phyloP scores from a whole-genome alignment of 2,113 vertebrate species.

The Apodemus sylvaticus region DNA sequence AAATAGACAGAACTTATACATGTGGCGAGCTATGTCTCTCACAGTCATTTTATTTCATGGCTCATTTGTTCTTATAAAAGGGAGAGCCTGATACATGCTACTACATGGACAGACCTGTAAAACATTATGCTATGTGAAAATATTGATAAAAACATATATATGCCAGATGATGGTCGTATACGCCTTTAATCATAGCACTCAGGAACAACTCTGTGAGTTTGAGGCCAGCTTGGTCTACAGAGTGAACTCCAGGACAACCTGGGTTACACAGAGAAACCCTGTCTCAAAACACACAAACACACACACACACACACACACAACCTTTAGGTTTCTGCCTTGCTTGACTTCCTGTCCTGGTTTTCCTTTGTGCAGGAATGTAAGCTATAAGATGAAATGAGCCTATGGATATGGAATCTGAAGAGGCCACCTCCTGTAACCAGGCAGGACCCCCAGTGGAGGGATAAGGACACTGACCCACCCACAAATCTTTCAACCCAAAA shows the following conservation, averaged over 20 bases:
- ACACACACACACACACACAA: no score
- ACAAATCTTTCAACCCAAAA: no score
- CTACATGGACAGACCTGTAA: neutral
- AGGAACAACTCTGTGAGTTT: neutral
- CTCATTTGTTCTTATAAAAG: slow-evolving; percentile 19
- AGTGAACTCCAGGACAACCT: neutral
- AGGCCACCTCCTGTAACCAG: no score
- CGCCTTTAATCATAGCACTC: neutral
- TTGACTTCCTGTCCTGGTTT: neutral
- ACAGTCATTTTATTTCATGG: neutral
- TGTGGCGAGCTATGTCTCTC: neutral
- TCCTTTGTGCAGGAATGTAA: neutral
- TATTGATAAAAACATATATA: neutral
- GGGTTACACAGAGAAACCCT: neutral
- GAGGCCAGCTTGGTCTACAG: neutral
- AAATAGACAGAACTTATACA: slow-evolving; percentile 40
- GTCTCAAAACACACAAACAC: neutral
- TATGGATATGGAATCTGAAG: no score
- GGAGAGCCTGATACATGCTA: neutral
- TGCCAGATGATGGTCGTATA: neutral
- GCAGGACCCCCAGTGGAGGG: no score
- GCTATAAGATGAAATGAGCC: neutral
- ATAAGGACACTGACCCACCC: no score
- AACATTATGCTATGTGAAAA: neutral
- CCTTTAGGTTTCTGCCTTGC: neutral